Base-by-base conservation (phyloP, 1,140 invertebrate genomes). In the Dendrolimus kikuchii region DNA sequence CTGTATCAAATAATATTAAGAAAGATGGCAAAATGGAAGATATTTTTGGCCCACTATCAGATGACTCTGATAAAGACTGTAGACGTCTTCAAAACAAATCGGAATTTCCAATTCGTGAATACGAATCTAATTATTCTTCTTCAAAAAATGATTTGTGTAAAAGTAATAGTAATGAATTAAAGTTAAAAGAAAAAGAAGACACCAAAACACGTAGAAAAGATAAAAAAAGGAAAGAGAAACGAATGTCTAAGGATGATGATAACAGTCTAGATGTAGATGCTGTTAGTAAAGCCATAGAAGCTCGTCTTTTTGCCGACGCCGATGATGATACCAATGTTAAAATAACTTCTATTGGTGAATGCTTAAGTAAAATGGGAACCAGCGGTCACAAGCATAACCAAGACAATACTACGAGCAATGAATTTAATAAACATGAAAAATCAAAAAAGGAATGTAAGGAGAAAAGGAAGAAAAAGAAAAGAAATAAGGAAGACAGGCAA, bases 41-140 rank as follows among this genome's bases (percentile, higher is more conserved):
- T 65, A 95, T 96, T 53, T 96, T 96, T 80, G 95, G 94, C 4
- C 93, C 94, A 1, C 86, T 96, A 38, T 95, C 95, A 0, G 95
- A 96, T 71, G 93, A 95, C 39, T 88, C 86, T 36, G 87, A 88
- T 57, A 77, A 71, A 74, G 73, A 81, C 8, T 59, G 49, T 36
- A 67, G 47, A 48, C 46, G 8, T 44, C 46, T 55, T 8, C 39
- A 53, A 41, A 61, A 58, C 49, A 72, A 77, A 60, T 55, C 59
- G 39, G 66, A 71, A 23, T 74, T 65, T 51, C 46, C 59, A 39
- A 51, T 65, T 6, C 57, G 68, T 46, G 63, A 67, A 10, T 66
- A 59, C 52, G 68, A 76, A n/a, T 49, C 59, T 8, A 41, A 52
- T 10, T 52, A 70, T 45, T 52, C 23, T 23, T 23, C 23, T 23